Evolutionary conservation across 2,888 invertebrate species (phyloP).

Genomic region (Laothoe populi): DNA sequence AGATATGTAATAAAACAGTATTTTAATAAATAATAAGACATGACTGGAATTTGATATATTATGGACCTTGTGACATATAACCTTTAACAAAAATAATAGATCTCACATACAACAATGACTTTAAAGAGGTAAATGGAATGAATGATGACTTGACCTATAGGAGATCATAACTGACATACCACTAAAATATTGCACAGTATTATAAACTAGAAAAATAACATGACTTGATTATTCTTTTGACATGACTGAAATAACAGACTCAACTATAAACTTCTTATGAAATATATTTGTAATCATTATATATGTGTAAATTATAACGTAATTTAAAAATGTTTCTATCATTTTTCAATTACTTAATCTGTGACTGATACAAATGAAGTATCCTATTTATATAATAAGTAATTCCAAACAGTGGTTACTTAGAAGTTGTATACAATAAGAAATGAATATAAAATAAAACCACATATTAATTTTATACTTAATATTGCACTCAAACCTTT

Average conservation of each 20-base stretch:
- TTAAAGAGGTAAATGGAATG: background rate
- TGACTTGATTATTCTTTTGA: background rate
- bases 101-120: background rate
- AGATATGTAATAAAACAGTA: background rate
- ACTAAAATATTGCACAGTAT: background rate
- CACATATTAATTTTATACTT: background rate
- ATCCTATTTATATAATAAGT: too few relatives aligned
- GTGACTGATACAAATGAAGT: too few relatives aligned
- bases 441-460: background rate
- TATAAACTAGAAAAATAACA: background rate
- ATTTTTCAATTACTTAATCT: background rate
- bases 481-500: background rate
- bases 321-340: background rate
- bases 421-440: too few relatives aligned
- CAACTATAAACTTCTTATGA: too few relatives aligned
- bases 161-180: background rate
- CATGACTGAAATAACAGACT: background rate
- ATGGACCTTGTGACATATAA: conserved; percentile 5
- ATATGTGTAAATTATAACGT: background rate
- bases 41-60: background rate
- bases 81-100: background rate
- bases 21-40: conserved; percentile 5
- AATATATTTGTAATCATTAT: too few relatives aligned
- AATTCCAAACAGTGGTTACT: too few relatives aligned
- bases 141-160: background rate